Base-by-base conservation (phyloP, 2,888 invertebrate species). In the Erebia palarica region DNA sequence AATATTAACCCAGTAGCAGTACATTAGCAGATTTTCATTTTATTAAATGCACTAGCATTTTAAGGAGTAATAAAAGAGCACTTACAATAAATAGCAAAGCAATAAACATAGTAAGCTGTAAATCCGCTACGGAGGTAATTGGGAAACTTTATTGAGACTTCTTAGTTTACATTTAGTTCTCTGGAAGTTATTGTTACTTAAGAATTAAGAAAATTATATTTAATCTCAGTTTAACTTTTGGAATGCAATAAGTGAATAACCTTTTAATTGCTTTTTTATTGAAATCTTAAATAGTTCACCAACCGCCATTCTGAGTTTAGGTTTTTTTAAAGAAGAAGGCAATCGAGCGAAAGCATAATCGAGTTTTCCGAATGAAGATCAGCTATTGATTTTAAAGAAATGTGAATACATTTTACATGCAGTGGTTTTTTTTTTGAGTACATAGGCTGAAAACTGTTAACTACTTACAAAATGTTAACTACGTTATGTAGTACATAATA, bases 31-130 rank as follows among this genome's bases (percentile, higher is more conserved):
- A 61, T 61, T 61, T 44, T 44, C 61, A 61, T 61, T 61, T 49
- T 55, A 65, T 65, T 65, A 65, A 42, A 55, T 42, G 65, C 65
- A 55, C 16, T 16, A 11, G 11, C 13, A 42, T 13, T 55, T 65
- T 65, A 65, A 65, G 42, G 42, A 55, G 65, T 69, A 51, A 58
- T 63, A 72, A 71, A 74, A 73, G 66, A 70, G 63, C 58, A 69
- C 65, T 68, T 73, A 63, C 63, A 64, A 67, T 53, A 63, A 73
- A 70, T 73, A 75, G 69, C 74, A 69, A 58, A 68, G 72, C 75
- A 73, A 72, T 77, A 76, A 76, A 78, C 75, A 72, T 77, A 76
- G 73, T 73, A 75, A 75, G 71, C 42, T 68, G 75, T 74, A 77
- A 78, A 78, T 74, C 71, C 68, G 73, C 69, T 76, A 53, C 63